A percentile compares a stretch with the other conserved stretches of the same genome.
phyloP scores from a whole-genome alignment of 2,888 invertebrate species.

The Idaea straminata region DNA sequence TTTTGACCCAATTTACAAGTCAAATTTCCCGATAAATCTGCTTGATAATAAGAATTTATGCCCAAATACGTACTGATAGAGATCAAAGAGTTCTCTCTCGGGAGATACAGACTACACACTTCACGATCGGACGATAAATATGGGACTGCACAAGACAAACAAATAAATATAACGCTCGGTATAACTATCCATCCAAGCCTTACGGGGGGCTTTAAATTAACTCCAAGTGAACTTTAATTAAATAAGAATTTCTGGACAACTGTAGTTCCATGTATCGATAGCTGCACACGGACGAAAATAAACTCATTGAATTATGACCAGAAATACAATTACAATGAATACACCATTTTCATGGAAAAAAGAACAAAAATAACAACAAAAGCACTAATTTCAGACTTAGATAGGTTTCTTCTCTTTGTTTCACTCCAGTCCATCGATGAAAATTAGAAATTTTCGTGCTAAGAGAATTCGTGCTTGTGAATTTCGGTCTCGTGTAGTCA shows the following conservation, averaged over 20 bases:
- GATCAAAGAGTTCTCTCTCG: conserved; percentile 9
- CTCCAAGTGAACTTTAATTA: too few relatives aligned
- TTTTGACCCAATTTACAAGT: conserved; percentile 41
- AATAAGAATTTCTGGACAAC: too few relatives aligned
- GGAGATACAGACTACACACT: not conserved
- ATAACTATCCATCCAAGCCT: not conserved
- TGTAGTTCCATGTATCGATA: too few relatives aligned
- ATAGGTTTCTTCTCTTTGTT: too few relatives aligned
- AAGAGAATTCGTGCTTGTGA: not conserved
- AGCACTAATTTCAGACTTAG: too few relatives aligned
- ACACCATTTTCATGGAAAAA: too few relatives aligned
- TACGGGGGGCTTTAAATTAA: too few relatives aligned
- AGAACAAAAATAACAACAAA: too few relatives aligned
- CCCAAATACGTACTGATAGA: conserved; percentile 24
- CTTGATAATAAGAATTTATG: conserved; percentile 47
- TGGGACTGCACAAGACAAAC: not conserved
- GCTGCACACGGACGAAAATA: too few relatives aligned
- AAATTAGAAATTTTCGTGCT: not conserved
- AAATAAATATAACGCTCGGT: not conserved
- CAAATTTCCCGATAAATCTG: conserved; percentile 42
- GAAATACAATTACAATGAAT: too few relatives aligned
- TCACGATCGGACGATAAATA: not conserved
- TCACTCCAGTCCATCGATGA: not conserved
- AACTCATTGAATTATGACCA: too few relatives aligned
- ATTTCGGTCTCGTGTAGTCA: not conserved